phyloP scores from a whole-genome alignment of 2,797 vertebrate species.

The Pseudotriccus pelzelni region DNA sequence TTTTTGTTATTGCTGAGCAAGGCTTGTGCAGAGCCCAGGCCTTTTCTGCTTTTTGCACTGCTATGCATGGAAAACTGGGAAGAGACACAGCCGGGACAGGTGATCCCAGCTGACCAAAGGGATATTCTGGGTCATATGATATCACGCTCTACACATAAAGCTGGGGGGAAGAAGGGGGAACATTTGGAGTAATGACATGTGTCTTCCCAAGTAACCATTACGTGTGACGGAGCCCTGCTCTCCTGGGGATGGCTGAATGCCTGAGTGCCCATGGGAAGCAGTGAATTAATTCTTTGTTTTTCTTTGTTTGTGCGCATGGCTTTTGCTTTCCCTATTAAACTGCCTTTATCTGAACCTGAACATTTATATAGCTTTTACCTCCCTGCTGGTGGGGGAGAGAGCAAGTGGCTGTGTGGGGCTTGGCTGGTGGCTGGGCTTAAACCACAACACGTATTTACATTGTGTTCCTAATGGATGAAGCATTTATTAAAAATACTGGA shows the following conservation, averaged over 20 bases:
- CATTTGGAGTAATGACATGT: background rate
- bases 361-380: background rate
- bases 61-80: background rate
- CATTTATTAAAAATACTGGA: background rate
- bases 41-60: background rate
- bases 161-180: background rate
- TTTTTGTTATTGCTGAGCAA: background rate
- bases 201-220: background rate
- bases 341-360: background rate
- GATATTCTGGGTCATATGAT: background rate
- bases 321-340: background rate
- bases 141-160: background rate
- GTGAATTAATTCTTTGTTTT: background rate
- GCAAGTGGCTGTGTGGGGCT: accelerated
- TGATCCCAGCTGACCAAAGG: background rate
- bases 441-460: background rate
- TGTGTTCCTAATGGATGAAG: background rate
- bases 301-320: background rate
- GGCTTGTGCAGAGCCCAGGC: background rate
- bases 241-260: background rate
- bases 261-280: background rate
- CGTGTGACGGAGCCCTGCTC: accelerated
- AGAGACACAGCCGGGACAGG: background rate
- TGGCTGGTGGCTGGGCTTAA: background rate
- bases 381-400: accelerated